Conservation (phyloP, 2,797 vertebrate species). For the Falco berigora region DNA sequence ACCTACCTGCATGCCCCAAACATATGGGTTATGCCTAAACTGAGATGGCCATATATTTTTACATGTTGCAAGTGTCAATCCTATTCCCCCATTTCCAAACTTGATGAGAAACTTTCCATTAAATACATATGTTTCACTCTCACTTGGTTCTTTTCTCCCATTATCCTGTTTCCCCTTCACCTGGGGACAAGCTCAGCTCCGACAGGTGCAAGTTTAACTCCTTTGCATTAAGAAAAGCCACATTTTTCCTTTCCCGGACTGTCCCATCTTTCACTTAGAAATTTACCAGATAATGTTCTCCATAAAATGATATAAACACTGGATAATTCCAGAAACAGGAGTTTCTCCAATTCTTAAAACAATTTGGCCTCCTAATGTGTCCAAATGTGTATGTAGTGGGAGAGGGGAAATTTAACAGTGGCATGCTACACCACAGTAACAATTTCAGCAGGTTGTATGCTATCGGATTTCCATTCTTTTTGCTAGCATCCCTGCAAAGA, state of each 20-base stretch:
- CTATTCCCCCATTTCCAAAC: not conserved
- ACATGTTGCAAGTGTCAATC: not conserved
- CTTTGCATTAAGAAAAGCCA: not conserved
- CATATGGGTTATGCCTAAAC: not conserved
- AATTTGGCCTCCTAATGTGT: not conserved
- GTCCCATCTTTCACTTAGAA: not conserved
- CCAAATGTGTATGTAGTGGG: not conserved
- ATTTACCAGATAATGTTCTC: not conserved
- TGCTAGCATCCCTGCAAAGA: not conserved
- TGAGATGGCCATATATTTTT: not conserved
- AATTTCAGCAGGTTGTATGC: not conserved
- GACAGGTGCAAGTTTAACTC: not conserved
- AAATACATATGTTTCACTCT: not conserved
- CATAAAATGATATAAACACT: not conserved
- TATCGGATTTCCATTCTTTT: not conserved
- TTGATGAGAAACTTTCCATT: not conserved
- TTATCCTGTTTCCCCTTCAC: not conserved
- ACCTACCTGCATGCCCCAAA: not conserved
- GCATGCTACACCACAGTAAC: not conserved
- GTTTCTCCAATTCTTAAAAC: not conserved
- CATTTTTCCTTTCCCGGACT: not conserved
- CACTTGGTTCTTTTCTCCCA: not conserved
- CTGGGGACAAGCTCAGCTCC: not conserved
- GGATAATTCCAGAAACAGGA: not conserved
- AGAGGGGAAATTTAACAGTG: not conserved